Percentiles rank a stretch among this genome's conserved stretches.
Evolutionary conservation across 1,140 invertebrate species (phyloP).

Genomic region (Mesaphorura yosii): DNA sequence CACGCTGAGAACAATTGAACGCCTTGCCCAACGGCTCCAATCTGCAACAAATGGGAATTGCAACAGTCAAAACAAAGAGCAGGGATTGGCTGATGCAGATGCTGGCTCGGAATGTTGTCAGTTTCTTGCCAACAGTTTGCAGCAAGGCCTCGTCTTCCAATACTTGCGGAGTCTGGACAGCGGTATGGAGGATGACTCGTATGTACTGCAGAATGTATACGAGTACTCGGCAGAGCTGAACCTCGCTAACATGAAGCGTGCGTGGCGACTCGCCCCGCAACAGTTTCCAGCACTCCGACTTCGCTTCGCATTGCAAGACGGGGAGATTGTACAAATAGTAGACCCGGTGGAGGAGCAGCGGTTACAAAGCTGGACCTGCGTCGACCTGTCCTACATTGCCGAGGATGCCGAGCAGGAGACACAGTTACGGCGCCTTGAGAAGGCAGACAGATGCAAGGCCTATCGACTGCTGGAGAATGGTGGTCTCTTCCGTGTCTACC

Average conservation of each 20-base stretch:
- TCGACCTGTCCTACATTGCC: too few species aligned
- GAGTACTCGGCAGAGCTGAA: neutral
- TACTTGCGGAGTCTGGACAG: neutral
- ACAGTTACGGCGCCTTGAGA: too few species aligned
- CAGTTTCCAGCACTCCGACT: neutral
- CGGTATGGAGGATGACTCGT: neutral
- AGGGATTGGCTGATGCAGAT: constrained; percentile 1
- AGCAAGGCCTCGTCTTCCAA: neutral
- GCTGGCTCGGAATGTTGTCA: neutral
- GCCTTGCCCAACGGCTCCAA: neutral
- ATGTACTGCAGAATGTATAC: neutral
- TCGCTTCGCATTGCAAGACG: neutral
- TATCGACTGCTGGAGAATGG: too few species aligned
- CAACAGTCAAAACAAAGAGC: neutral
- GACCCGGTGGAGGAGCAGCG: too few species aligned
- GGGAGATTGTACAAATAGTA: neutral
- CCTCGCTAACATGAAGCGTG: neutral
- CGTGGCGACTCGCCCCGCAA: neutral
- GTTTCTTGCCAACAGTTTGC: neutral
- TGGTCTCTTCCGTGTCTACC: too few species aligned
- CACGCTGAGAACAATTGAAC: neutral
- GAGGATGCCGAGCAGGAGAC: too few species aligned
- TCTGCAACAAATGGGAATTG: too few species aligned
- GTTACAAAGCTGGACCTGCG: too few species aligned
- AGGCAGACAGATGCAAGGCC: too few species aligned